phyloP scores from a whole-genome alignment of 1,140 invertebrate species.

The Penaeus chinensis region DNA sequence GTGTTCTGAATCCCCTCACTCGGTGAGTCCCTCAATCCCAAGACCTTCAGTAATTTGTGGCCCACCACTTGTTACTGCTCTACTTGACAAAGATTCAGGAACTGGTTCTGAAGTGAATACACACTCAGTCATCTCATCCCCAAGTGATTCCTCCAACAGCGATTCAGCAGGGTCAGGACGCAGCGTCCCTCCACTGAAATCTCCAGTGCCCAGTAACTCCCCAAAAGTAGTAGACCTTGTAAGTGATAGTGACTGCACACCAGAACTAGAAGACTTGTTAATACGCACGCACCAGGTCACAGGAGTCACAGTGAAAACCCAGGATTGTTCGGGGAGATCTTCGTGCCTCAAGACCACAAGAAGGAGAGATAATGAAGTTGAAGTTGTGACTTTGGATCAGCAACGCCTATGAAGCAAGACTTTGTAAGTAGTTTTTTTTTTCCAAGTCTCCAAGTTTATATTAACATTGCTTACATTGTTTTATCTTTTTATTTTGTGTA shows the following conservation, averaged over 20 bases:
- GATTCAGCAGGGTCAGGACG: conserved; percentile 11
- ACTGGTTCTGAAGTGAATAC: not conserved
- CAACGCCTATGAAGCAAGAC: conserved; percentile 39
- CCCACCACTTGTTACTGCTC: conserved; percentile 29
- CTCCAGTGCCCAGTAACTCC: conserved; percentile 13
- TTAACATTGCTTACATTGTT: too few species aligned
- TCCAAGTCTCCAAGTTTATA: too few species aligned
- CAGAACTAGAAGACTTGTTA: conserved; percentile 48
- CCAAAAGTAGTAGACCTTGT: conserved; percentile 40
- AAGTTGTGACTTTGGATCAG: conserved; percentile 62
- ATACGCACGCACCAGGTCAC: conserved; percentile 23
- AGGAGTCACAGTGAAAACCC: conserved; percentile 26
- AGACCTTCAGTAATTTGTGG: conserved; percentile 57
- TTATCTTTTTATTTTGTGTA: too few species aligned
- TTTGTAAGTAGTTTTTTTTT: too few species aligned
- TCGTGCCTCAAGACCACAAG: conserved; percentile 61
- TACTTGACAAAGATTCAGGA: conserved; percentile 11
- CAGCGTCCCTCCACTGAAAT: conserved; percentile 25
- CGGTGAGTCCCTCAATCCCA: conserved; percentile 10
- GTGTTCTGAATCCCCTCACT: conserved; percentile 2
- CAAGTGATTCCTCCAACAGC: not conserved
- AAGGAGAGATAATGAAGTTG: conserved; percentile 55
- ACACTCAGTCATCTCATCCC: not conserved
- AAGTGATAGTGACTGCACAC: conserved; percentile 53
- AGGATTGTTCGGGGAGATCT: conserved; percentile 44